Evolutionary conservation across 2,888 invertebrate species (phyloP).

Genomic region (Lepidochrysops patricia): DNA sequence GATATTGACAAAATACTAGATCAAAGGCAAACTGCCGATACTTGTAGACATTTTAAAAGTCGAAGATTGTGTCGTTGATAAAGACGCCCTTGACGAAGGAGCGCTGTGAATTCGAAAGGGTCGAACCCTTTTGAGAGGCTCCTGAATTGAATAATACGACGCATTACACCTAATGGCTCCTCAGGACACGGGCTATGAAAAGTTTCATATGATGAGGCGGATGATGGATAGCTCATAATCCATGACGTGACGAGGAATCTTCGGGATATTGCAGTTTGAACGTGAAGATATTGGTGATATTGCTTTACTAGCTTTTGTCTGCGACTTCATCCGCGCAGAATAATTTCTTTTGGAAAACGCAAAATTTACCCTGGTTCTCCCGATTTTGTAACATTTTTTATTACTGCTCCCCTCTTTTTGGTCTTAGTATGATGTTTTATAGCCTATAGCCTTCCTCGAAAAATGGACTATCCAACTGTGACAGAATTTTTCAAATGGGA

Average conservation of each 20-base stretch:
- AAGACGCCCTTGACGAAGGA: constrained; percentile 7
- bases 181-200: background rate
- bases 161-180: background rate
- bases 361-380: no score
- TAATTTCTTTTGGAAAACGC: no score
- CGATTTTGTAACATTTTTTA: no score
- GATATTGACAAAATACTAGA: background rate
- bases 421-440: no score
- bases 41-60: background rate
- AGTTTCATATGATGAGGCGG: background rate
- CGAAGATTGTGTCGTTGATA: background rate
- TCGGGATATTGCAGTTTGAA: background rate
- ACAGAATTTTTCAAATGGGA: no score
- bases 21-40: background rate
- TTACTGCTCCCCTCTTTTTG: no score
- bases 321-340: no score
- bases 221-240: background rate
- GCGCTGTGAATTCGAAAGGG: constrained; percentile 16
- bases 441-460: no score
- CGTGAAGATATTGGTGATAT: background rate
- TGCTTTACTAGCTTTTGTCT: no score
- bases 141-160: background rate
- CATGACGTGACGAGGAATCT: background rate
- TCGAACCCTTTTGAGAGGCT: constrained; percentile 15
- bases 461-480: no score